Base-by-base conservation (phyloP, 2,888 invertebrate genomes). In the Drosophila subquinaria region DNA sequence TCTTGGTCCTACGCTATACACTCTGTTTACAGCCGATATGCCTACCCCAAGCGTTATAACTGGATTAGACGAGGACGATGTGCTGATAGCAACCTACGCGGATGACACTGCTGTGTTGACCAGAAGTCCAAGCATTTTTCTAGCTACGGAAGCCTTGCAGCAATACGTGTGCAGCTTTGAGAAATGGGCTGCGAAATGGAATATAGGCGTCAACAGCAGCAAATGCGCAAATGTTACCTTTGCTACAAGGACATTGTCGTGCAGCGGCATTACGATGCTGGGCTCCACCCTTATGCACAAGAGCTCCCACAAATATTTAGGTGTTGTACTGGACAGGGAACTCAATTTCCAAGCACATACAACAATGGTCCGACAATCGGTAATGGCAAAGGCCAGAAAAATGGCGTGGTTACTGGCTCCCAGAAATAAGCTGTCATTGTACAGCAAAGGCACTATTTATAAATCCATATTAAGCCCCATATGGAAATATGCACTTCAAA, bases 1-100 rank as follows among this genome's bases (percentile, higher is more conserved):
- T 4, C 50, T 60, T 9, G 42, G 51, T 1, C 60, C 60, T 20
- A 60, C 59, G 8, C 38, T 60, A 9, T 43, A 56, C 15, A 56
- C 17, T 3, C n/a, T 56, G 0, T 45, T 5, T 13, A 56, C 56
- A 20, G 56, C 56, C 0, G 45, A 56, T 33, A 56, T 56, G 56
- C 56, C 51, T 2, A 36, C 3, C 4, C 1, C 15, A 11, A 55
- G 30, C 3, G 6, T 4, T 0, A 35, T 45, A 27, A 10, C 55
- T 2, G 11, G 36, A 1, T 9, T 57, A 20, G n/a, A 9, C 20
- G 57, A 45, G 27, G 57, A 47, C 6, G 57, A 45, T 15, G 47
- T 35, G 33, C 33, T 35, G 10, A 35, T 35, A 10, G 33, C 33
- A 10, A 35, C 33, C 33, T 35, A 35, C 15, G 55, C 43, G n/a